Evolutionary conservation across 1,140 invertebrate species (phyloP).

Genomic region (Drosophila kikkawai): DNA sequence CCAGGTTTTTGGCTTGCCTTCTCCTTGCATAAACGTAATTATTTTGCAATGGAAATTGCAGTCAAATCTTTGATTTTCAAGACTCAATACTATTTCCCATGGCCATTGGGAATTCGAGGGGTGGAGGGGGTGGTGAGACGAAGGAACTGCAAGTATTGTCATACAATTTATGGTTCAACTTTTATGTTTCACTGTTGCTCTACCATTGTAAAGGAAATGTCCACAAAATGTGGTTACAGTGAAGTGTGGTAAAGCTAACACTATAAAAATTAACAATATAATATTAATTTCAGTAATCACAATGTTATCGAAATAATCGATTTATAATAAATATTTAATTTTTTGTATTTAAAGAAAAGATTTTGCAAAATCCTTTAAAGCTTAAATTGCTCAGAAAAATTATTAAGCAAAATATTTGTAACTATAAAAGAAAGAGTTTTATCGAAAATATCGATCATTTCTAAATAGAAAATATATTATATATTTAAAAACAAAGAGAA

Average conservation of each 20-base stretch:
- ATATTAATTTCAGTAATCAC: background rate
- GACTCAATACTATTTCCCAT: conserved; percentile 28
- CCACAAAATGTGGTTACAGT: conserved; percentile 22
- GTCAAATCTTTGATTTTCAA: conserved; percentile 44
- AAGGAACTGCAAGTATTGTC: conserved; percentile 19
- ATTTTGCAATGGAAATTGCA: conserved; percentile 24
- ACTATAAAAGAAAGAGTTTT: no score
- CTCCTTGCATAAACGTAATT: conserved; percentile 20
- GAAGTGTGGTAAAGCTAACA: background rate
- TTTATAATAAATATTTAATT: background rate
- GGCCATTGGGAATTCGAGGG: background rate
- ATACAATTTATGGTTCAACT: conserved; percentile 28
- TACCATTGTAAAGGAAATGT: conserved; percentile 18
- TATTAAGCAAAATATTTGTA: no score
- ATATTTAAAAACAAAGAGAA: no score
- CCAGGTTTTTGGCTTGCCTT: background rate
- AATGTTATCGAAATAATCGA: background rate
- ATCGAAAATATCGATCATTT: no score
- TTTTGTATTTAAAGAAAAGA: background rate
- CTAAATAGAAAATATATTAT: background rate
- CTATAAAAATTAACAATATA: background rate
- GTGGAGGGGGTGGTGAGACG: background rate
- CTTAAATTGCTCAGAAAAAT: no score
- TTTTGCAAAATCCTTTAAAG: background rate
- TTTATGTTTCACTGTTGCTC: conserved; percentile 31